Evolutionary conservation across 2,888 invertebrate genomes (phyloP).

Genomic region (Agonopterix heracliana): DNA sequence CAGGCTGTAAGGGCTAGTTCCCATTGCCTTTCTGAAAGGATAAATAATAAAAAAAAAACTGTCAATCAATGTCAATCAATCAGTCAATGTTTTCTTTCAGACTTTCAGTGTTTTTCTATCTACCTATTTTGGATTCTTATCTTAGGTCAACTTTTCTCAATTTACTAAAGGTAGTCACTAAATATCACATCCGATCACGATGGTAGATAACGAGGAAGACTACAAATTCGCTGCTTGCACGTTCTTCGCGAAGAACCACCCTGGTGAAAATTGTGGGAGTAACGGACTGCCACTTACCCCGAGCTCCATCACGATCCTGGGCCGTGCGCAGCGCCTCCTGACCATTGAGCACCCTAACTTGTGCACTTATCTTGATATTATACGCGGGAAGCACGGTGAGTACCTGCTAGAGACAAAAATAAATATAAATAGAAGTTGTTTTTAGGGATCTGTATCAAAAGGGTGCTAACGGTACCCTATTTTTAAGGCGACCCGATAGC

Average conservation of each 20-base stretch:
- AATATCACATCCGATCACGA: slow-evolving; percentile 11
- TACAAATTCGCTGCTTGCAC: slow-evolving; percentile 88
- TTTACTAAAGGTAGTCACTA: no score
- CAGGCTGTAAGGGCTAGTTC: no score
- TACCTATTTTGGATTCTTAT: no score
- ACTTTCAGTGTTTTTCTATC: no score
- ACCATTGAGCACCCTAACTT: slow-evolving; percentile 87
- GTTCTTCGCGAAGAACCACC: slow-evolving; percentile 93
- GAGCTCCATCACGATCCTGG: slow-evolving; percentile 95
- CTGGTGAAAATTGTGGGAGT: slow-evolving; percentile 93
- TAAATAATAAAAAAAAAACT: no score
- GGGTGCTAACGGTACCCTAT: no score
- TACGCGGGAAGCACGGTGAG: slow-evolving; percentile 95
- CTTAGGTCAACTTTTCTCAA: no score
- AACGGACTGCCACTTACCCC: slow-evolving; percentile 98
- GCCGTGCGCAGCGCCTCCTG: slow-evolving; percentile 89
- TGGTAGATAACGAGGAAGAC: slow-evolving; percentile 42
- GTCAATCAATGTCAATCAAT: no score
- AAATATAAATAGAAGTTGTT: no score
- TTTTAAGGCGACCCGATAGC: no score
- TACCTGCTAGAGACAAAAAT: not conserved
- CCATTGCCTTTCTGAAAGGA: not conserved
- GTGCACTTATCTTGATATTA: slow-evolving; percentile 93
- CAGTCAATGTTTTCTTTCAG: no score
- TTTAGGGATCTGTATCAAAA: no score